These are phyloP conservation scores for Rhagologus leucostigma DNA, from an alignment of 2,113 vertebrate species.

Conservation along the genomic window DNA sequence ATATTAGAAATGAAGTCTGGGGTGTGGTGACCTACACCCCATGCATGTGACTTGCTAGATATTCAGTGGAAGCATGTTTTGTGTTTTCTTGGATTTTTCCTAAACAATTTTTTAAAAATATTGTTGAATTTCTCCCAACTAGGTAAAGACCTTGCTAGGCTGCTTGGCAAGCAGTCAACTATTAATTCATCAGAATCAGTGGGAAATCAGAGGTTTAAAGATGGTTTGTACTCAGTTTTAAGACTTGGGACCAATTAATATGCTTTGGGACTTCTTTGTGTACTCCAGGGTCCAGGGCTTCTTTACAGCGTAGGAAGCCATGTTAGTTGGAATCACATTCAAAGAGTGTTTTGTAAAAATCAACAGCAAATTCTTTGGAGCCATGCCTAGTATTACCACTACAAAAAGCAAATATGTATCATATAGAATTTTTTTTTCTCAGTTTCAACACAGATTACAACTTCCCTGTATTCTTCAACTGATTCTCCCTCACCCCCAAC, in stretches of 20 bases:
- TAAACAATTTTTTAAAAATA: background rate
- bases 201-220: background rate
- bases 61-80: background rate
- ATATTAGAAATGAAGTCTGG: background rate
- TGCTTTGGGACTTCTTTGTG: background rate
- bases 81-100: background rate
- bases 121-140: background rate
- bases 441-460: background rate
- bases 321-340: accelerated
- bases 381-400: background rate
- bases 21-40: background rate
- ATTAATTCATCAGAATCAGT: background rate
- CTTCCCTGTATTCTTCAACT: background rate
- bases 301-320: background rate
- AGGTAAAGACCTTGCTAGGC: background rate
- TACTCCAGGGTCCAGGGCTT: background rate
- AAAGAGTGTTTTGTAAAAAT: background rate
- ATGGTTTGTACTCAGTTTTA: background rate
- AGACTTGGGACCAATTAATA: background rate
- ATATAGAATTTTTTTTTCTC: background rate
- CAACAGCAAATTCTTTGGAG: background rate
- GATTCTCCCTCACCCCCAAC: too few relatives aligned
- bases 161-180: background rate
- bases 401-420: background rate
- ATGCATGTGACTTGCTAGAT: background rate